phyloP scores from a whole-genome alignment of 2,113 vertebrate genomes.

The Pygoscelis adeliae region DNA sequence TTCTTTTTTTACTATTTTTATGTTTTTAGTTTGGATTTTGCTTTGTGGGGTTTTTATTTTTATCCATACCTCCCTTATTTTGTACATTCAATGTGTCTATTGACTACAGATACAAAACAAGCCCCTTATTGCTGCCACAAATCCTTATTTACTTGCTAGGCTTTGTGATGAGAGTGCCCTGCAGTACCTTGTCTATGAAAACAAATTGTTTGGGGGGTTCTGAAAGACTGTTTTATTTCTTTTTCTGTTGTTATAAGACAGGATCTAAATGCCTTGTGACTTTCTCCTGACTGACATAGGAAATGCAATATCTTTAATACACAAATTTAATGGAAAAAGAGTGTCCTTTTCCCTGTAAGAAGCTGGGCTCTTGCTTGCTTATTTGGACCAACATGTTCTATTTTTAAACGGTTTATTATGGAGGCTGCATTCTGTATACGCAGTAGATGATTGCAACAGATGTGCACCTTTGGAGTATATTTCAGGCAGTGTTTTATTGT shows the following conservation, averaged over 20 bases:
- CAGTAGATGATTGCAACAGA: neutral
- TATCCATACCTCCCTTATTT: neutral
- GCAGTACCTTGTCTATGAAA: neutral
- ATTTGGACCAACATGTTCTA: neutral
- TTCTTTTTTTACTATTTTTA: neutral
- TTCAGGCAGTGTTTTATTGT: neutral
- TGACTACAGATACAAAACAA: neutral
- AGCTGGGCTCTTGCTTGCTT: neutral
- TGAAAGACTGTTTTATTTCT: constrained; percentile 1
- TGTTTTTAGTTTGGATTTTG: neutral
- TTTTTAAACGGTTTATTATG: neutral
- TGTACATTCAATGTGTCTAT: neutral
- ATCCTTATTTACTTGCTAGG: neutral
- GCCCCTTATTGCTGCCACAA: neutral
- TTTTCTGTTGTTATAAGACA: neutral
- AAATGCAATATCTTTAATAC: constrained; percentile 12
- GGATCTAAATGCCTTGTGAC: neutral
- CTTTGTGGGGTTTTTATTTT: neutral
- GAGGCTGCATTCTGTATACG: neutral
- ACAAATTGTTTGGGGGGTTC: neutral
- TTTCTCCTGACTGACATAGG: neutral
- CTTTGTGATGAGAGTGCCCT: neutral
- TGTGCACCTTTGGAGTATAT: neutral
- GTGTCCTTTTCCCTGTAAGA: neutral
- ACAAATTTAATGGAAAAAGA: neutral